A percentile compares a stretch with the other conserved stretches of the same genome.
phyloP scores from a whole-genome alignment of 2,888 invertebrate species.

The Chymomyza amoena region DNA sequence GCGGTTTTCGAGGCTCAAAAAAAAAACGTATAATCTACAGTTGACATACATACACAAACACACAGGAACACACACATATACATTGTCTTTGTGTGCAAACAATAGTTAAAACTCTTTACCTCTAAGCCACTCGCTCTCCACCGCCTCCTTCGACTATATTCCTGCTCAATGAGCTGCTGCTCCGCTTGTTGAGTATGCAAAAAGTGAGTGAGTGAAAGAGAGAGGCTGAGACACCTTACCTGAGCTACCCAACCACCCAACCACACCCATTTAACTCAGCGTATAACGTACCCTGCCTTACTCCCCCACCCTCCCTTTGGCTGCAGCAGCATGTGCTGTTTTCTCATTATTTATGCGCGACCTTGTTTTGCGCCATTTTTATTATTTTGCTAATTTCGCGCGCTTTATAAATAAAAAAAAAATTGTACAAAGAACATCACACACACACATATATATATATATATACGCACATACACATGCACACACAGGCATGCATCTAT shows the following conservation, averaged over 20 bases:
- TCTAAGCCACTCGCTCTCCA: conserved; percentile 4
- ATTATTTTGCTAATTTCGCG: conserved; percentile 69
- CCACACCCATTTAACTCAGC: neutral
- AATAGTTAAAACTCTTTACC: conserved; percentile 61
- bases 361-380: conserved; percentile 72
- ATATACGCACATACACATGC: neutral
- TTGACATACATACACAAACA: conserved; percentile 64
- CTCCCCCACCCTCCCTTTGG: neutral
- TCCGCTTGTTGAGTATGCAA: too few species aligned
- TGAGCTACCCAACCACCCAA: neutral
- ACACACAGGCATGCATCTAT: neutral
- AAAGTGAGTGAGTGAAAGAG: neutral
- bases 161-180: neutral
- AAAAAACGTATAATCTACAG: conserved; percentile 66
- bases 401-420: conserved; percentile 59
- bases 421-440: conserved; percentile 5
- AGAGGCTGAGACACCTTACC: neutral
- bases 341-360: conserved; percentile 71
- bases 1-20: neutral
- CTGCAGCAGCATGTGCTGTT: conserved; percentile 51
- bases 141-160: neutral
- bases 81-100: conserved; percentile 32
- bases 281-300: neutral
- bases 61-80: conserved; percentile 43
- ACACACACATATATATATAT: conserved; percentile 14